Base-by-base conservation (phyloP, 2,113 vertebrate species). In the Albula glossodonta region DNA sequence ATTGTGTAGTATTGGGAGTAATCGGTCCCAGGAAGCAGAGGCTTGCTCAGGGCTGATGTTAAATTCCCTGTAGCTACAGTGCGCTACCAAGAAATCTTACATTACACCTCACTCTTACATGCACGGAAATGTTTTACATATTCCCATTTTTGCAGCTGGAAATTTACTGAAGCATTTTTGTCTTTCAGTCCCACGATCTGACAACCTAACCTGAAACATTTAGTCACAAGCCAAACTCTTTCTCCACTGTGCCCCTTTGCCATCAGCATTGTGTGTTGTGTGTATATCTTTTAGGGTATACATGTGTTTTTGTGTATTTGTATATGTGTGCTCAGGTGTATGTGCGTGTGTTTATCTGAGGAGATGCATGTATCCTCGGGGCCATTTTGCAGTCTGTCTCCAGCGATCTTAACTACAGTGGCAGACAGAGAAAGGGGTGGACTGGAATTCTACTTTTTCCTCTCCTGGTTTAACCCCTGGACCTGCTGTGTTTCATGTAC, bases 11-110 rank as follows among this genome's bases (percentile, higher is more conserved):
- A 52, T 31, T 56, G 48, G 15, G 70, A 82, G 78, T 90, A 90
- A 90, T 90, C 85, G 84, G 84, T 88, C 87, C 86, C 89, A 31
- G 74, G 86, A 86, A 86, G 87, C 22, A 4, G 4, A 22, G 56
- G 8, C 4, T 60, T 11, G n/a, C 4, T 70, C 86, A 13, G 51
- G 51, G 80, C 52, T 84, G 79, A 79, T 84, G 86, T 57, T 86
- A 19, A 77, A 78, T 31, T 78, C 87, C 89, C 87, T 90, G 84
- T 78, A 85, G 89, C 87, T 88, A 56, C 83, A 84, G 56, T 78
- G n/a, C n/a, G 49, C 87, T 83, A 60, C 83, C 82, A 80, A 87
- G 49, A 84, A 31, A 86, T n/a, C 19, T 17, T 1, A 9, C 56
- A 60, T 70, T n/a, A 70, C 22, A n/a, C 63, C 63, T 70, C 22